Conservation (phyloP, 2,888 invertebrate genomes). For the Napeogenes sylphis region DNA sequence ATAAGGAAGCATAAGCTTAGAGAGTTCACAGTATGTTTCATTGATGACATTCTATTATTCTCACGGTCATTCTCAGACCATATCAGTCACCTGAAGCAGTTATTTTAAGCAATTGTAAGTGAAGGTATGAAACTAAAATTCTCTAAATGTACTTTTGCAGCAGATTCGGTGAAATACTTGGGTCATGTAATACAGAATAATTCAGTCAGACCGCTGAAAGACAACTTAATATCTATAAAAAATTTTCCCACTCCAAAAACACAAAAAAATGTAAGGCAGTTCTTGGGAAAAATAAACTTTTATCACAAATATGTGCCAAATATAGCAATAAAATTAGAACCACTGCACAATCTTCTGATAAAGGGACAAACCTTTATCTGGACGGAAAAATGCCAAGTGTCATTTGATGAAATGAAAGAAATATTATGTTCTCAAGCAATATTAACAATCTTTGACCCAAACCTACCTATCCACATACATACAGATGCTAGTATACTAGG, state of each 20-base stretch:
- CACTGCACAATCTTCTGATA: constrained; percentile 33
- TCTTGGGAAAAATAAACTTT: constrained; percentile 31
- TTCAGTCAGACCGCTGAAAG: constrained; percentile 32
- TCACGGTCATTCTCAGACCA: constrained; percentile 30
- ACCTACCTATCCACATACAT: constrained; percentile 21
- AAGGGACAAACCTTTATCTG: constrained; percentile 31
- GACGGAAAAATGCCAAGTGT: constrained; percentile 26
- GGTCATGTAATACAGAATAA: constrained; percentile 17
- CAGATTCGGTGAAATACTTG: constrained; percentile 8
- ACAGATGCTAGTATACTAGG: constrained; percentile 23
- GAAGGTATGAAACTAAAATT: constrained; percentile 34
- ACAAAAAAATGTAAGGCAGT: constrained; percentile 28
- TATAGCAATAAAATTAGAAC: constrained; percentile 32
- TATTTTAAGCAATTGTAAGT: constrained; percentile 29
- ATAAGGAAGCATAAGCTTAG: neutral
- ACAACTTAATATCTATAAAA: constrained; percentile 29
- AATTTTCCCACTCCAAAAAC: constrained; percentile 26
- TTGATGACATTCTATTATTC: constrained; percentile 28
- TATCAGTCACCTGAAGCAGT: constrained; percentile 22
- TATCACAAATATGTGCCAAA: constrained; percentile 27
- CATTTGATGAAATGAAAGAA: constrained; percentile 20
- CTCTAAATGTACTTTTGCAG: constrained; percentile 30
- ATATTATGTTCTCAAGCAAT: constrained; percentile 1
- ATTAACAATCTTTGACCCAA: constrained; percentile 16
- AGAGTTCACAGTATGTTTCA: constrained; percentile 15